Percentiles rank a stretch among this genome's conserved stretches.
These are phyloP conservation scores for Ceratoteleas bidentatus DNA, from an alignment of 1,140 invertebrate species.

Conservation along the genomic window DNA sequence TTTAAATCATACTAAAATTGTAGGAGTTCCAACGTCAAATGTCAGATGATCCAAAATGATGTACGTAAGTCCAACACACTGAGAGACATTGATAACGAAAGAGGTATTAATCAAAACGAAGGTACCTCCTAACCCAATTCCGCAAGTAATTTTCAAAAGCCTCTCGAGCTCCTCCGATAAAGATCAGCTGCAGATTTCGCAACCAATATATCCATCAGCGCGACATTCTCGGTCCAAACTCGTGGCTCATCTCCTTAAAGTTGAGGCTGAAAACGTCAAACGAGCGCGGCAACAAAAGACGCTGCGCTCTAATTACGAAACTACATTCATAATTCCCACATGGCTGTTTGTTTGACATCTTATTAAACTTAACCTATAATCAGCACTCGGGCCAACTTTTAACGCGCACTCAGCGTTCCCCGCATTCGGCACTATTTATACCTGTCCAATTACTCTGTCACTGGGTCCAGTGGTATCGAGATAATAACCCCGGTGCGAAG, in stretches of 20 bases:
- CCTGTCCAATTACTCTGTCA: slow-evolving; percentile 53
- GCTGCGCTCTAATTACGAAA: slow-evolving; percentile 21
- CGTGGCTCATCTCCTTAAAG: not conserved
- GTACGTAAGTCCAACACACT: no score
- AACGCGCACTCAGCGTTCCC: slow-evolving; percentile 9
- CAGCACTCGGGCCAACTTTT: slow-evolving; percentile 11
- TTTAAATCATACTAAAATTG: no score
- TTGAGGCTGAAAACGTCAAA: not conserved
- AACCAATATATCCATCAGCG: no score
- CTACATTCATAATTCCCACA: slow-evolving; percentile 11
- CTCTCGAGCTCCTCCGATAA: not conserved
- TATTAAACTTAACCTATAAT: slow-evolving; percentile 45
- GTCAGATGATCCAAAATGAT: no score
- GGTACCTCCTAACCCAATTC: no score
- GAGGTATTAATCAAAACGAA: no score
- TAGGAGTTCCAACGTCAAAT: no score
- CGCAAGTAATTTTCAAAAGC: no score
- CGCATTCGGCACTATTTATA: slow-evolving; percentile 43
- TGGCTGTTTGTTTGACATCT: slow-evolving; percentile 35
- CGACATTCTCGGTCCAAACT: no score
- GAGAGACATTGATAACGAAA: no score
- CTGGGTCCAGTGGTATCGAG: slow-evolving; percentile 19
- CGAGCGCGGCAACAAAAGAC: slow-evolving; percentile 7
- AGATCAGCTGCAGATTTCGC: no score
- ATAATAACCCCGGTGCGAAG: slow-evolving; percentile 25